Base-by-base conservation (phyloP, 2,797 vertebrate species). In the Helarctos malayanus region DNA sequence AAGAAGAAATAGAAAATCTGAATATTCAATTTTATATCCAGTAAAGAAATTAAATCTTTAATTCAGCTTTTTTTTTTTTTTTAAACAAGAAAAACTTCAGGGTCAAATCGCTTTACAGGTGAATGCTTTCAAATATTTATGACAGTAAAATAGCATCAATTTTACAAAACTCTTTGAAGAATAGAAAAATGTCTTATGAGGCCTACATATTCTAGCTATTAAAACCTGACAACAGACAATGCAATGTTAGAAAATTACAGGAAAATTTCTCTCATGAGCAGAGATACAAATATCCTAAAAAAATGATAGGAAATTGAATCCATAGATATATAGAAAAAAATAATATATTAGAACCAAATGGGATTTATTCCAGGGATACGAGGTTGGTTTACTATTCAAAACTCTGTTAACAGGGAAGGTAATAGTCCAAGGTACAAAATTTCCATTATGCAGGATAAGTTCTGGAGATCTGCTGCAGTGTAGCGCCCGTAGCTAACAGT, bases 1-100 rank as follows among this genome's bases (percentile, higher is more conserved):
- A 90, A 78, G 38, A 87, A 88, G 88, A 87, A 69, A 59, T 71
- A 90, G 93, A 68, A 90, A 91, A 91, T 78, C 25, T 47, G 38
- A 59, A 59, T 69, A 41, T 41, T 41, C 41, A 78, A n/a, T 84
- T 84, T n/a, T 47, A 32, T 90, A 52, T 38, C 71, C 90, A 84
- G 13, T 49, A 91, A 69, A 78, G n/a, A 85, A 84, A 84, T 71
- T 68, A 59, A 84, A 68, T 49, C 32, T 57, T 76, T 18, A 93
- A 47, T 76, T 75, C 29, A 83, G 18, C 41, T 9, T 59, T 49
- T 89, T 56, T 63, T 56, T 56, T 63, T 56, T 63, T 73, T 76
- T 89, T 63, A 45, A 88, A 32, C 2, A 89, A 83, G 69, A 69
- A 76, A 91, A 88, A 65, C 57, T 56, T 32, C 25, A 81, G 47